Base-by-base conservation (phyloP, 2,797 vertebrate genomes). In the Sebastolobus altivelis region DNA sequence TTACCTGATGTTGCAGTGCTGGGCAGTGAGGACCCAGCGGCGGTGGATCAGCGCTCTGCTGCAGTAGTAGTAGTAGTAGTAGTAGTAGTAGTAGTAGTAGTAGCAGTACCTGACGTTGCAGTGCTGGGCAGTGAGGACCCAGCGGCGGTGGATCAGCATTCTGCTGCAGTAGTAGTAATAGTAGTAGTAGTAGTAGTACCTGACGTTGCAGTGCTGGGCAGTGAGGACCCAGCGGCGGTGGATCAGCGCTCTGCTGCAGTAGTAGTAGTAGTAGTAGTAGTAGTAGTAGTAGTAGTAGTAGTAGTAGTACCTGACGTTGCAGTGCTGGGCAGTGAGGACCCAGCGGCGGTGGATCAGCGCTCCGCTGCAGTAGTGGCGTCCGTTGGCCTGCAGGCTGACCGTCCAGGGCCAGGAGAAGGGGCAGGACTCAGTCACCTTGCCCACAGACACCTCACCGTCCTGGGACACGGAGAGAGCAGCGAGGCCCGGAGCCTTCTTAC, bases 351-450 rank as follows among this genome's bases (percentile, higher is more conserved):
- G 83, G 75, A 96, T 73, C 22, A 95, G 86, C 0, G 74, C 67
- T 0, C 94, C 95, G 1, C 94, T 95, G 84, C 95, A 96, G 91
- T 93, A 95, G 77, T 96, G 94, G 9, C 1, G 46, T 2, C 90
- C 88, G 0, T 76, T 29, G 2, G 81, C 27, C 92, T 96, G 95
- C 63, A 96, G 86, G 62, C 95, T 95, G 88, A 94, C 94, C 73
- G 93, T 91, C 95, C 95, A 95, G 5, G 95, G 94, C 95, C 95
- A 96, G 77, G 81, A 85, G 83, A 85, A 83, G 37, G 94, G 87
- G 49, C 94, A 94, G 2, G 92, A 86, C 80, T 92, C 90, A 0
- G 79, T 88, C 59, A 95, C 54, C 3, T 92, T 91, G 6, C 65
- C 81, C 79, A 93, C 73, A 0, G 22, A 68, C 6, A 62, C 35